Percentiles rank a stretch among this genome's conserved stretches.
Conservation (phyloP, 2,888 invertebrate species). For the Imbricaverruca yamaguchii region DNA sequence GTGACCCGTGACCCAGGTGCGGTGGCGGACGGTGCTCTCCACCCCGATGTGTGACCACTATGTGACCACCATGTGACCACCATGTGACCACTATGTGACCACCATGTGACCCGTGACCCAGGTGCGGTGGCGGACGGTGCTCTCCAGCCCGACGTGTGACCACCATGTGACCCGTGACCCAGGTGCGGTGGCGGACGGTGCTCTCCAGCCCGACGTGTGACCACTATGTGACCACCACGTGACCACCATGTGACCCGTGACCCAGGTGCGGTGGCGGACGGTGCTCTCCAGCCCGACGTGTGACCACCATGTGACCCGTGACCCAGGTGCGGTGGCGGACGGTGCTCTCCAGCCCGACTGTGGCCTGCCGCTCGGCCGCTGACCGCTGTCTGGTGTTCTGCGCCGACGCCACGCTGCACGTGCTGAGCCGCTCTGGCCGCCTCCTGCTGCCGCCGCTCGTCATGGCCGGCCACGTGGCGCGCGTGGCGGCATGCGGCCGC, state of each 20-base stretch:
- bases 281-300: background rate
- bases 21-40: too few species aligned
- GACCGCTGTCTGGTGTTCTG: background rate
- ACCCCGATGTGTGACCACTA: too few species aligned
- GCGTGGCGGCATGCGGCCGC: constrained; percentile 28
- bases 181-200: background rate
- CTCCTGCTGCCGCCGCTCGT: constrained; percentile 30
- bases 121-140: too few species aligned
- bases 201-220: background rate
- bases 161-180: background rate
- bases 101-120: too few species aligned
- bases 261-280: background rate
- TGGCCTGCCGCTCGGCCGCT: background rate
- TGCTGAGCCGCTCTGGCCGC: background rate
- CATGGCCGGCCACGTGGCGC: constrained; percentile 30
- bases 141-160: too few species aligned
- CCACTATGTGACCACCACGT: too few species aligned
- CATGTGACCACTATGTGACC: too few species aligned
- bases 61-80: too few species aligned
- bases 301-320: too few species aligned
- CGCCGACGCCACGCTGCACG: background rate
- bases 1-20: too few species aligned
- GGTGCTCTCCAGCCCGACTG: background rate
- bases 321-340: background rate
- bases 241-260: too few species aligned